Evolutionary conservation across 2,113 vertebrate species (phyloP), one percentile per base, ranked within the genome.

Genomic region (Carassius carassius): DNA sequence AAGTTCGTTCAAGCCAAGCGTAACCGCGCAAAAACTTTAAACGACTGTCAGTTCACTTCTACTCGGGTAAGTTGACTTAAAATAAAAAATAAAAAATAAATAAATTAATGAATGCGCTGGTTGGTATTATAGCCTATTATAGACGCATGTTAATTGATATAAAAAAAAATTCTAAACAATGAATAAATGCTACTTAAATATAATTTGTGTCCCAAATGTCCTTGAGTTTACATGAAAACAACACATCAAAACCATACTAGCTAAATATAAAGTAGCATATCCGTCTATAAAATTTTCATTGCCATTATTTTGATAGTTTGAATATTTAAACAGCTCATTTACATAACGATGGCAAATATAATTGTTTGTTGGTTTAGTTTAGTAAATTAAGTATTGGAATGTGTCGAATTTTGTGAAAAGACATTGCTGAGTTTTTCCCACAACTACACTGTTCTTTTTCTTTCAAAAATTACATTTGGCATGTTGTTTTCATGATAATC

Each of bases 1-100:
- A 72, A 72, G 75, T 60, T 89, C 84, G 77, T 25, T 74, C 54
- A 70, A 58, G 75, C 17, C 54, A 70, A 69, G 75, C 60, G 47
- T 84, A 25, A 37, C 70, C 19, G 62, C 78, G 62, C 44, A 32
- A 81, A 81, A 41, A 32, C 17, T 21, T 56, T 77, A 70, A 41
- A 41, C 19, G 25, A 35, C 29, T 56, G 74, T 21, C 49, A 77
- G 49, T 56, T 19, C 17, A 51, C 73, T n/a, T 16, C 23, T 75
- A 29, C n/a, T 75, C 73, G 25, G 44, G 44, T 10, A 54, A 54
- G 47, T 11, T 51, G 47, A 51, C 14, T 7, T 41, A 11, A 41
- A 21, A 65, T 32, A 32, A 32, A 17, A 21, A 37, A 3, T 3
- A 35, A 16, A 14, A 5, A 14, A 65, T 63, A 29, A 16, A 41